These are phyloP conservation scores for Platypus cylindrus DNA, from an alignment of 2,888 invertebrate species.

Conservation along the genomic window DNA sequence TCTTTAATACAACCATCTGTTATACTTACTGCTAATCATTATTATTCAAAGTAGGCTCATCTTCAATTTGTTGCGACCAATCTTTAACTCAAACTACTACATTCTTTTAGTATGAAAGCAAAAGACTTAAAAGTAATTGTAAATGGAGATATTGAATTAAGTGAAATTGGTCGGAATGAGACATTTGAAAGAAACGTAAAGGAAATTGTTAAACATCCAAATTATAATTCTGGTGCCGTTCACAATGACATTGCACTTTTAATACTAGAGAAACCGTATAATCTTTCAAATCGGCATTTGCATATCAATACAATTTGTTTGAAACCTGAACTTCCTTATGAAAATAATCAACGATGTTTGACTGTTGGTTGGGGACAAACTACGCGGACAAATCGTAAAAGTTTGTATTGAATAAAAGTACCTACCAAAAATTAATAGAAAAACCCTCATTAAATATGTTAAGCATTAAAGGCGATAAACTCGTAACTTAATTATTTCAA, in stretches of 20 bases:
- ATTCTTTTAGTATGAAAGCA: conserved; percentile 2
- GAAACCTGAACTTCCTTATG: conserved; percentile 42
- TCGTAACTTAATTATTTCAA: too few relatives aligned
- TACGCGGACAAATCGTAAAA: background rate
- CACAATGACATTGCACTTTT: conserved; percentile 57
- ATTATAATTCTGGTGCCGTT: conserved; percentile 42
- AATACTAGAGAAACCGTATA: conserved; percentile 41
- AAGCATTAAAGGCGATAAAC: too few relatives aligned
- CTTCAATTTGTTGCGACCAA: too few relatives aligned
- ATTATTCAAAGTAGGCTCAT: too few relatives aligned
- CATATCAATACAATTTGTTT: conserved; percentile 53
- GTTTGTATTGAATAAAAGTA: too few relatives aligned
- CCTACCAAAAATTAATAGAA: too few relatives aligned
- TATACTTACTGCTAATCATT: conserved; percentile 21
- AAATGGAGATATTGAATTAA: conserved; percentile 65
- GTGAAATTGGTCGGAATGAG: conserved; percentile 43
- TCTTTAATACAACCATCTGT: conserved; percentile 21
- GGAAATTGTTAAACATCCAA: conserved; percentile 38
- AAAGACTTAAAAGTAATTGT: conserved; percentile 41
- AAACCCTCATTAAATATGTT: too few relatives aligned
- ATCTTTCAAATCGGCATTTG: conserved; percentile 40
- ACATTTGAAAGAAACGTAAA: conserved; percentile 46
- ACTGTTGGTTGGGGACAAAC: conserved; percentile 57
- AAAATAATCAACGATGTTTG: conserved; percentile 41
- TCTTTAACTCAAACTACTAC: background rate